Evolutionary conservation across 2,797 vertebrate species (phyloP), one percentile per base, ranked within the genome.

Genomic region (Hafferia zeledoni): DNA sequence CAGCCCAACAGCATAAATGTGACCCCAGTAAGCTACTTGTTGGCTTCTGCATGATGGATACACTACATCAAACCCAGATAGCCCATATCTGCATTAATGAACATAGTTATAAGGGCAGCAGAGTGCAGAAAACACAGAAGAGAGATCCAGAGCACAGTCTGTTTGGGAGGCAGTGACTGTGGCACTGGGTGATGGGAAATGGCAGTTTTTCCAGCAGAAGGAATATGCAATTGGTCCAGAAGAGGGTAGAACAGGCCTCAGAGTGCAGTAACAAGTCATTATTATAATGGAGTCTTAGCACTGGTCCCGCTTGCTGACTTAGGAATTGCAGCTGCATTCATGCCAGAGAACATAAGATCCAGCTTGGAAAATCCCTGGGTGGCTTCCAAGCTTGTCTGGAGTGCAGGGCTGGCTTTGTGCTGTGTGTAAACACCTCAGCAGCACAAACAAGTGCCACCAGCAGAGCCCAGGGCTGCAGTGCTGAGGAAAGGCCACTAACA

Each of bases 371-470:
- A 94, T 67, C 87, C 87, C 86, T 87, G 81, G 55, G 93, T 4
- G 67, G 81, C 37, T 95, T 94, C 92, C 92, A 96, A 87, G 86
- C 78, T 24, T 37, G 69, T 55, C 89, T 85, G 91, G 68, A 93
- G 49, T 16, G 72, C 77, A 74, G 78, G 78, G 71, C 69, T 69
- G 78, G 39, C 65, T 71, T 47, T 91, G 79, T 60, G 53, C 18
- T 82, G 72, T 30, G 61, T 72, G 65, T 33, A 39, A 77, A 75
- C 81, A 52, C 39, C 60, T 49, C 17, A 1, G 75, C 83, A 87
- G 59, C 77, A 76, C 31, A 28, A 81, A 37, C 10, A n/a, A 75
- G 81, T 2, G 65, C 61, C 2, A 0, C 10, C 80, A 78, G 74
- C 13, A 77, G 49, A 78, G 69, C 75, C 69, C 46, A 61, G 61